Base-by-base conservation (phyloP, 2,888 invertebrate species). In the Tanypteryx hageni region DNA sequence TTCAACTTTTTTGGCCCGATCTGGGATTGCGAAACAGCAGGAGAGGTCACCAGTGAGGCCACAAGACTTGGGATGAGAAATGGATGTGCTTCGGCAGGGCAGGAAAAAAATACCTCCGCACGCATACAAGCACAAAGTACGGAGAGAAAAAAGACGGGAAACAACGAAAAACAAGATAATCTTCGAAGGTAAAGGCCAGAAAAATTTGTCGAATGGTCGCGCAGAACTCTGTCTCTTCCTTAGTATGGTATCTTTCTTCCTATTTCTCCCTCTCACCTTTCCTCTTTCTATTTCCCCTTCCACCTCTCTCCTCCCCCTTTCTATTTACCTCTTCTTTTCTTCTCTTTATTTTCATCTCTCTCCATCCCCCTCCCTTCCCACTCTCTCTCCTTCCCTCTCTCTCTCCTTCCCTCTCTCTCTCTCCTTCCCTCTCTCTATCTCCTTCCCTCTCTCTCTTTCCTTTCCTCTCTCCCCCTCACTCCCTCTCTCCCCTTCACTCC, bases 141-240 rank as follows among this genome's bases (percentile, higher is more conserved):
- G 44, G 14, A 64, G 83, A 22, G 14, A 11, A 82, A 64, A 82
- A 27, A 82, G 31, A 27, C 8, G 44, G n/a, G n/a, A 56, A 44
- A 56, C 56, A 44, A 3, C 18, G 56, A 83, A 83, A 83, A 83
- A 83, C 83, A n/a, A 83, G 56, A 83, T 83, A 56, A 83, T 83
- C 44, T 44, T 44, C 56, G 18, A 83, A 56, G 83, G 16, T 11
- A n/a, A 7, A 57, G 44, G 5, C n/a, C 64, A 7, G 9, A 22
- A 22, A 27, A 14, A 76, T 22, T 27, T 76, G n/a, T 27, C 11
- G 11, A 27, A 27, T 14, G 76, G 76, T 22, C 44, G 44, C 44
- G 44, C 44, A 44, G 44, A 44, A 44, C 44, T 44, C 5, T 18
- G 27, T 18, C 14, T 82, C 2, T 44, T 64, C 82, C 31, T 11